Evolutionary conservation across 1,140 invertebrate species (phyloP), one percentile per base, ranked within the genome.

Genomic region (Drosophila mojavensis): DNA sequence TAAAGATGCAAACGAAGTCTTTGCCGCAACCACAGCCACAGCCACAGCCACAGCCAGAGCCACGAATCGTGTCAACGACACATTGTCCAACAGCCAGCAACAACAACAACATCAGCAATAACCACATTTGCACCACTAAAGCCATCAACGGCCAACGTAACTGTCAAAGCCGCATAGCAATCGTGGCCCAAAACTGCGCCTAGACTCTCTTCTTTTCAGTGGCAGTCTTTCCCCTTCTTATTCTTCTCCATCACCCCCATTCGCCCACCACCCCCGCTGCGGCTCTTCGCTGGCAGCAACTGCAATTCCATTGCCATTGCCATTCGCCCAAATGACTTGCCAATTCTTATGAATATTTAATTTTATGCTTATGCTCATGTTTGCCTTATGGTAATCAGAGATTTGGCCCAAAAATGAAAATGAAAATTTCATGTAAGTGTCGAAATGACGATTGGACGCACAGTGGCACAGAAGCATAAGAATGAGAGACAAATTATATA

Each of bases 301-400:
- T 54, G 63, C 56, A 85, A 68, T 81, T 73, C 67, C 79, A 75
- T 77, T 81, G 77, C 67, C 79, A 75, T 77, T 73, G 74, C 54
- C 70, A 62, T 62, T 81, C 67, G 65, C 36, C 70, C 82, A 68
- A 70, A 76, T 83, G 81, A 78, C 80, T 77, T 69, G 81, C 69
- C 69, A 64, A 89, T 88, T 88, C 77, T 73, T 77, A 60, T 80
- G 83, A 77, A 83, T 89, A 83, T 89, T 75, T 83, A 89, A 89
- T 83, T 88, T 88, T 78, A 88, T 86, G 83, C 73, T 88, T 82
- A 89, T 86, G 79, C 83, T 79, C 76, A 82, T 83, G 83, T 88
- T 88, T 88, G 66, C 84, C 79, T 83, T 88, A 89, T 89, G 80
- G 79, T 80, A 88, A 88, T 88, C 69, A 59, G 79, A 86, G 84